Percentiles rank a stretch among this genome's conserved stretches.
Conservation (phyloP, 1,140 invertebrate genomes). For the Mizuhopecten yessoensis region DNA sequence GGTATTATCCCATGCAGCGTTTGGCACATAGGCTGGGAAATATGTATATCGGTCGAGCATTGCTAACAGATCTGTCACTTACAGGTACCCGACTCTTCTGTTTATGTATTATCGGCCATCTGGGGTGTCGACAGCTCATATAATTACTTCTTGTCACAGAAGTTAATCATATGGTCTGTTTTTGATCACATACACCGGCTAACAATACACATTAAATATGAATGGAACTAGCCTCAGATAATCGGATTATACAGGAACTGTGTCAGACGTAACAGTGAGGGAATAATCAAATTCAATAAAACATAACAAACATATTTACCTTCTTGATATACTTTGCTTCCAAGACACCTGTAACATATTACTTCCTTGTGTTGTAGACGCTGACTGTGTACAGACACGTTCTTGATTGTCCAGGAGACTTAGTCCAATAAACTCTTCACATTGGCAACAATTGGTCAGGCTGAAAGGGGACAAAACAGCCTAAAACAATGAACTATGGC, state of each 20-base stretch:
- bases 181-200: background rate
- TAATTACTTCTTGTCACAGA: background rate
- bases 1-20: background rate
- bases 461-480: background rate
- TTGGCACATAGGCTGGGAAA: slow-evolving; percentile 4
- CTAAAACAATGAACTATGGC: background rate
- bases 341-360: background rate
- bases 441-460: background rate
- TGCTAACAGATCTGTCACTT: slow-evolving; percentile 18
- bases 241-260: background rate
- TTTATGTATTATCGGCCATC: background rate
- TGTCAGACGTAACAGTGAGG: background rate
- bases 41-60: background rate
- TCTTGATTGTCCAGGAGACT: background rate
- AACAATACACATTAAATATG: slow-evolving; percentile 29
- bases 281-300: background rate
- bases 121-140: background rate
- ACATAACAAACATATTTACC: background rate
- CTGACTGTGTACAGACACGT: background rate
- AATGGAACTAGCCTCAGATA: background rate
- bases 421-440: background rate
- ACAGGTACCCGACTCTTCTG: background rate
- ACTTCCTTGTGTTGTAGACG: background rate
- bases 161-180: background rate
- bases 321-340: background rate